Evolutionary conservation across 2,888 invertebrate species (phyloP).

Genomic region (Caradrina clavipalpis): DNA sequence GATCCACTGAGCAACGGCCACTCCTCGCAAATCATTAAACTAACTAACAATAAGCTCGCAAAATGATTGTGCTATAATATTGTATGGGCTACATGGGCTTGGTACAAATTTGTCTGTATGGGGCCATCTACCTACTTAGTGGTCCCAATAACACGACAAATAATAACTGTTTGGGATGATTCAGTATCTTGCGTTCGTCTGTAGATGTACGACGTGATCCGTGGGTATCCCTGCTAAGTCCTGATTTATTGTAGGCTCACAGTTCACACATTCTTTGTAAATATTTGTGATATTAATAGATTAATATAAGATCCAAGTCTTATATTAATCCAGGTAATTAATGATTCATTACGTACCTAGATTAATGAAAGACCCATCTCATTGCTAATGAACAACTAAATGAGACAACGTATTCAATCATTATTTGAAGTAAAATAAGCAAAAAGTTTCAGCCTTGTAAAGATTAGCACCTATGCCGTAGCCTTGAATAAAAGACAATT

Average conservation of each 20-base stretch:
- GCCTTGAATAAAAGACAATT: constrained; percentile 21
- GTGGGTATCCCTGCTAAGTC: background rate
- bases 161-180: constrained; percentile 25
- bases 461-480: background rate
- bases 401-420: background rate
- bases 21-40: constrained; percentile 62
- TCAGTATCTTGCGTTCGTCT: constrained; percentile 14
- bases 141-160: constrained; percentile 28
- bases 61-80: constrained; percentile 58
- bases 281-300: too few relatives aligned
- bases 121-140: constrained; percentile 16
- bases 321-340: too few relatives aligned
- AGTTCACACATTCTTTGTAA: background rate
- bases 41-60: constrained; percentile 62
- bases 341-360: too few relatives aligned
- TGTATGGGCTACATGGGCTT: constrained; percentile 43
- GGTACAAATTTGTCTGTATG: constrained; percentile 35
- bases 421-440: background rate
- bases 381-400: too few relatives aligned
- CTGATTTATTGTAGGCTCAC: background rate
- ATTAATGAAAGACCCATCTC: too few relatives aligned
- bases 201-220: background rate
- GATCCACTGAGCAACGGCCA: constrained; percentile 52
- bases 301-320: too few relatives aligned
- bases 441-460: background rate